These are phyloP conservation scores for Drosophila persimilis DNA, from an alignment of 1,140 invertebrate genomes.

Conservation along the genomic window DNA sequence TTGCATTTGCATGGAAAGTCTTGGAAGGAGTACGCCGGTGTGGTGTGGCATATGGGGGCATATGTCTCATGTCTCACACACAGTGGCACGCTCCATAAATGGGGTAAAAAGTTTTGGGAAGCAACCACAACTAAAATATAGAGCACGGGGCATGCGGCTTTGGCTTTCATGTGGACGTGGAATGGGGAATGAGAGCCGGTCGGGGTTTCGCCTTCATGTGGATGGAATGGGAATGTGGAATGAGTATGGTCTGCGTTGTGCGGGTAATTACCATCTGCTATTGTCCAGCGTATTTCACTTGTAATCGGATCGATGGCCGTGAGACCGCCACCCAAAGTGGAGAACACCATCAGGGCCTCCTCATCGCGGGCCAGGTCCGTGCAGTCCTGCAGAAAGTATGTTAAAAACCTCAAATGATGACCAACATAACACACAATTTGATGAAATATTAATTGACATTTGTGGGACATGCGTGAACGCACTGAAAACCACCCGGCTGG, in stretches of 20 bases:
- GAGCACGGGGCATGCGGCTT: no score
- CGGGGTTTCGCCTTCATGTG: background rate
- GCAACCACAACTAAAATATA: no score
- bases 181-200: background rate
- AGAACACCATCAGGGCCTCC: conserved; percentile 91
- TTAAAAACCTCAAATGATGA: conserved; percentile 36
- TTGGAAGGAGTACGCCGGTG: no score
- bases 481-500: background rate
- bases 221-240: background rate
- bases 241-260: conserved; percentile 4
- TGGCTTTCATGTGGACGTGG: conserved; percentile 4
- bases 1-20: background rate
- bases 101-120: conserved; percentile 2
- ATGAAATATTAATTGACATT: conserved; percentile 45
- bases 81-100: background rate
- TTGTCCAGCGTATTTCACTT: conserved; percentile 93
- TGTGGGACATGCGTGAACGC: conserved; percentile 25
- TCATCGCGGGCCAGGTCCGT: conserved; percentile 88
- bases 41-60: conserved; percentile 2
- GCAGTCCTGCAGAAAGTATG: conserved; percentile 83
- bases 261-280: conserved; percentile 90
- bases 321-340: conserved; percentile 95
- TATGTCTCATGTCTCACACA: conserved; percentile 23
- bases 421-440: conserved; percentile 32
- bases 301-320: conserved; percentile 92